Base-by-base conservation (phyloP, 2,888 invertebrate species). In the Dolomedes plantarius region DNA sequence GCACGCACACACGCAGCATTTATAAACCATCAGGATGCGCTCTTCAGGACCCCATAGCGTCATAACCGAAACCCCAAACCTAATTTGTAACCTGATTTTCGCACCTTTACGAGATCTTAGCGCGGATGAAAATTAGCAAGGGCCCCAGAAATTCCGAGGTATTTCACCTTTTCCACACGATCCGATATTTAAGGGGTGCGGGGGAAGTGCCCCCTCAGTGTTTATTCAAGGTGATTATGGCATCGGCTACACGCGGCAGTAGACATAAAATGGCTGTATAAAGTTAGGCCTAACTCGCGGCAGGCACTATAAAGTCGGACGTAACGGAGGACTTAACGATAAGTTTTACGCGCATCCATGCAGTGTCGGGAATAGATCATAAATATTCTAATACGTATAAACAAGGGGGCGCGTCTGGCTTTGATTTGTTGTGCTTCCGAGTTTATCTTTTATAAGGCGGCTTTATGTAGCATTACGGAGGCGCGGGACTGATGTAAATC, bases 351-450 rank as follows among this genome's bases (percentile, higher is more conserved):
- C 19, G 32, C 16, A 28, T 32, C 67, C 32, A 67, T 36, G 32
- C 32, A 67, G 19, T 68, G 39, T 13, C 72, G 56, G 19, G 31
- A 56, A 50, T 56, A 32, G 71, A 69, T 72, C 77, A 77, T 85
- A 85, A 85, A 85, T 85, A 85, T 85, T 85, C 65, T 85, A 85
- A 85, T 77, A 73, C 56, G 67, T 72, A 77, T 85, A 85, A 85
- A 85, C 83, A 85, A 85, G 73, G 83, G 39, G 28, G 72, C 50
- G 74, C 75, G 69, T 74, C 68, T 62, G 41, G 68, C 23, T 56
- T 31, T 81, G 81, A 81, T 81, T 81, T 81, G 81, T 68, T 74
- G 50, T 62, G 50, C 46, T 65, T 46, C 41, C 65, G 36, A 72
- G 77, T 77, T 85, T 85, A 77, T 85, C 83, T 85, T 85, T 85